These are phyloP conservation scores for Drosophila navojoa DNA, from an alignment of 1,140 invertebrate species.

Conservation along the genomic window DNA sequence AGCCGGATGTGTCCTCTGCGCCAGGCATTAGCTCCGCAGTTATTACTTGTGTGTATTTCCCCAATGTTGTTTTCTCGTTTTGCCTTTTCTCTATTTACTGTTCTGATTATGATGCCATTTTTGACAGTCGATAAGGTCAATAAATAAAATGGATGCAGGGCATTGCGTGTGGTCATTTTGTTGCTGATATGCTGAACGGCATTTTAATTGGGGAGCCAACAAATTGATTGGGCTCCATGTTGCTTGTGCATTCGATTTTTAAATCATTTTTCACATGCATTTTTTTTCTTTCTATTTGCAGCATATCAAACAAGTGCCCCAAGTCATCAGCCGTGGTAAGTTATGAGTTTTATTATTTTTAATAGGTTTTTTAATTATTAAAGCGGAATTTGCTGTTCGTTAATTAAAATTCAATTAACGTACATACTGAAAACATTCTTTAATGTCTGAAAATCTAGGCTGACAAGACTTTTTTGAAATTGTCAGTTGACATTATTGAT, in stretches of 20 bases:
- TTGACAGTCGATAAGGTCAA: slow-evolving; percentile 73
- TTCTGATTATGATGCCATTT: slow-evolving; percentile 66
- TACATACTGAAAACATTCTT: slow-evolving; percentile 10
- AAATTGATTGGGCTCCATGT: slow-evolving; percentile 15
- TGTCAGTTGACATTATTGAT: slow-evolving; percentile 7
- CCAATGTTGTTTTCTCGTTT: slow-evolving; percentile 9
- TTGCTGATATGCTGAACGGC: slow-evolving; percentile 2
- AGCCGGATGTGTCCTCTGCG: slow-evolving; percentile 31
- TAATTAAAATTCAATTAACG: slow-evolving; percentile 48
- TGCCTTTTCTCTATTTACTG: slow-evolving; percentile 41
- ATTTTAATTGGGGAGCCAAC: slow-evolving; percentile 33
- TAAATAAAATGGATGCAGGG: slow-evolving; percentile 43
- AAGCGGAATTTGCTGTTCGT: slow-evolving; percentile 17
- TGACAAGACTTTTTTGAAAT: not conserved
- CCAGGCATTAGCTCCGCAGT: slow-evolving; percentile 11
- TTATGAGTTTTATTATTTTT: slow-evolving; percentile 43
- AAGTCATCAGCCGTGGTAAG: slow-evolving; percentile 54
- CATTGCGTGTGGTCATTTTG: slow-evolving; percentile 9
- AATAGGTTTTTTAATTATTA: slow-evolving; percentile 23
- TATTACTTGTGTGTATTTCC: slow-evolving; percentile 13
- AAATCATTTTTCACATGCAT: slow-evolving; percentile 46
- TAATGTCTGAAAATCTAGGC: not conserved
- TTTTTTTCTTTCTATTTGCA: slow-evolving; percentile 36
- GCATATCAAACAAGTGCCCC: slow-evolving; percentile 31
- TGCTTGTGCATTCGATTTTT: slow-evolving; percentile 48